These are phyloP conservation scores for Habroteleia sp. DNA, from an alignment of 2,888 invertebrate genomes.

Conservation along the genomic window DNA sequence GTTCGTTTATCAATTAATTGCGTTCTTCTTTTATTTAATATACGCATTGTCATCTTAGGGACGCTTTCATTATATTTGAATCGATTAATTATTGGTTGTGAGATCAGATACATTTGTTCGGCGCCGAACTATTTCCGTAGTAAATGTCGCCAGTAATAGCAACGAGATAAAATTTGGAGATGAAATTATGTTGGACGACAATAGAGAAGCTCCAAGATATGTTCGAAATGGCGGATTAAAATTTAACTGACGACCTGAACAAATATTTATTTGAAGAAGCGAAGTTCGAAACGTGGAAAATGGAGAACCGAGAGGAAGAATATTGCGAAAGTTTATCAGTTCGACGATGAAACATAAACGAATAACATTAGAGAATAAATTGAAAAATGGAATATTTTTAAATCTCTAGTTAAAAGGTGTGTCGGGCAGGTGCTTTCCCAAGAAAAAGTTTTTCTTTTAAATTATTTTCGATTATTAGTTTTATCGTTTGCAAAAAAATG, in stretches of 20 bases:
- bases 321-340: constrained; percentile 32
- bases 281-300: neutral
- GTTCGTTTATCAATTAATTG: constrained; percentile 54
- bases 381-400: constrained; percentile 29
- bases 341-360: constrained; percentile 18
- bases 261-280: constrained; percentile 14
- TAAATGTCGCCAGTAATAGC: constrained; percentile 22
- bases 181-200: constrained; percentile 38
- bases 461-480: no score
- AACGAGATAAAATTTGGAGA: constrained; percentile 20
- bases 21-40: constrained; percentile 47
- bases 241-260: constrained; percentile 22
- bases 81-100: constrained; percentile 41
- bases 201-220: constrained; percentile 31
- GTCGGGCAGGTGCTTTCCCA: constrained; percentile 1
- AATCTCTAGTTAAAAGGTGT: constrained; percentile 17
- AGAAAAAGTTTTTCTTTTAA: no score
- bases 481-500: no score
- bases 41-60: constrained; percentile 40
- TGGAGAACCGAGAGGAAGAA: constrained; percentile 12
- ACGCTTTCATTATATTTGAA: constrained; percentile 33
- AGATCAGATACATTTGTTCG: constrained; percentile 43
- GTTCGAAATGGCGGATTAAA: constrained; percentile 24
- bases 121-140: constrained; percentile 25
- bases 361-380: constrained; percentile 25